phyloP scores from a whole-genome alignment of 2,888 invertebrate genomes.

The Cybosia mesomella region DNA sequence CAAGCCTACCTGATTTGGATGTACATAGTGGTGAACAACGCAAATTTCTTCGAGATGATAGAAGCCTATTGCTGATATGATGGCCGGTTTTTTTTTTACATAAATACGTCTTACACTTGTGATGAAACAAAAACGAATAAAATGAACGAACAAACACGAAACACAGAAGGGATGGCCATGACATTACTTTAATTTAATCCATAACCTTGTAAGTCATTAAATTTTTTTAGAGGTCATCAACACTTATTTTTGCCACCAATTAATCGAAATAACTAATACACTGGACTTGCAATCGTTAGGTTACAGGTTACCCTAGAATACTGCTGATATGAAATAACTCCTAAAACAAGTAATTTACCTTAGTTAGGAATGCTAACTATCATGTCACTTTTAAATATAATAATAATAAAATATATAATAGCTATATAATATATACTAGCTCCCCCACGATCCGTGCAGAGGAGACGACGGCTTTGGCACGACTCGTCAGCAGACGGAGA shows the following conservation, averaged over 20 bases:
- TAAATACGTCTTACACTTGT: neutral
- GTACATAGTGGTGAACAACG: neutral
- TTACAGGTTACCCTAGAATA: too few species aligned
- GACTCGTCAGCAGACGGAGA: too few species aligned
- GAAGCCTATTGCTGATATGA: neutral
- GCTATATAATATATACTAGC: too few species aligned
- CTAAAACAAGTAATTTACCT: too few species aligned
- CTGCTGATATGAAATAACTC: too few species aligned
- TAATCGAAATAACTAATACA: neutral
- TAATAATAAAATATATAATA: too few species aligned
- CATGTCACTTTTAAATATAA: too few species aligned
- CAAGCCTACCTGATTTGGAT: neutral
- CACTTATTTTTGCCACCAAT: neutral
- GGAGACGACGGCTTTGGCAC: too few species aligned
- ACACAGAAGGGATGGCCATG: neutral
- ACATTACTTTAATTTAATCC: neutral
- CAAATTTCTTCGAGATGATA: neutral
- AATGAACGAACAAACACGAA: neutral
- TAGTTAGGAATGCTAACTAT: too few species aligned
- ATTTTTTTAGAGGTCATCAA: neutral
- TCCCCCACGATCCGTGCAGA: too few species aligned
- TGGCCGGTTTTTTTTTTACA: neutral
- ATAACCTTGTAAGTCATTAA: neutral
- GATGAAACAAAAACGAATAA: neutral
- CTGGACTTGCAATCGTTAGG: neutral